Evolutionary conservation across 2,113 vertebrate species (phyloP).

Genomic region (Phrynosoma platyrhinos): DNA sequence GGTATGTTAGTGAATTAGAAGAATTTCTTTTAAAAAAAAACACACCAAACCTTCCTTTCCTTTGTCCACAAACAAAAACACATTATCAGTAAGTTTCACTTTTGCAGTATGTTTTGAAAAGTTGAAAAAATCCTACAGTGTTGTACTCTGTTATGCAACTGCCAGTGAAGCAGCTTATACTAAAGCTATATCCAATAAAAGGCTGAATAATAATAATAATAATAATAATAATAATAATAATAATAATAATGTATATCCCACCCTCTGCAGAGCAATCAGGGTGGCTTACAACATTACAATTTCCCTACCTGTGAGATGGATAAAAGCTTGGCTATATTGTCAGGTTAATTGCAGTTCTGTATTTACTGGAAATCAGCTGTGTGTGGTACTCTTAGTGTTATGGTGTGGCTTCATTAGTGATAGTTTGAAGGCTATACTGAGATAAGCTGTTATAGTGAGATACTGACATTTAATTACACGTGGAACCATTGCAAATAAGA

Average conservation of each 20-base stretch:
- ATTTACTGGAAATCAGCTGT: constrained; percentile 57
- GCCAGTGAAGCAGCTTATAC: neutral
- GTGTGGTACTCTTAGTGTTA: constrained; percentile 49
- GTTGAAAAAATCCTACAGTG: neutral
- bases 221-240: too few relatives aligned
- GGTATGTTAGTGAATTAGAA: neutral
- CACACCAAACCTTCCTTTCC: neutral
- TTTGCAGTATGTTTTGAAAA: neutral
- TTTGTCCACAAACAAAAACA: neutral
- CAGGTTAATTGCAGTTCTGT: constrained; percentile 67
- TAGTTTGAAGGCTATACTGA: constrained; percentile 33
- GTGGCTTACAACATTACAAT: too few relatives aligned
- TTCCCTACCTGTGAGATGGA: constrained; percentile 54
- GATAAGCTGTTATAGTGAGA: constrained; percentile 18
- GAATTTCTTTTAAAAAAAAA: neutral
- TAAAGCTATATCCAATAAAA: constrained; percentile 57
- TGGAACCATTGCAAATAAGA: constrained; percentile 21
- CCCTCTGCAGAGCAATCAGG: too few relatives aligned
- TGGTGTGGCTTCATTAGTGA: constrained; percentile 26
- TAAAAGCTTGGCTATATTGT: constrained; percentile 54
- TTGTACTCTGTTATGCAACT: neutral
- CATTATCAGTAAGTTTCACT: neutral
- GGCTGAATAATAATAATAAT: too few relatives aligned
- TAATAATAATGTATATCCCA: too few relatives aligned
- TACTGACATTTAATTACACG: constrained; percentile 28